Conservation (phyloP, 1,140 invertebrate genomes). For the Leptestheria dahalacensis region DNA sequence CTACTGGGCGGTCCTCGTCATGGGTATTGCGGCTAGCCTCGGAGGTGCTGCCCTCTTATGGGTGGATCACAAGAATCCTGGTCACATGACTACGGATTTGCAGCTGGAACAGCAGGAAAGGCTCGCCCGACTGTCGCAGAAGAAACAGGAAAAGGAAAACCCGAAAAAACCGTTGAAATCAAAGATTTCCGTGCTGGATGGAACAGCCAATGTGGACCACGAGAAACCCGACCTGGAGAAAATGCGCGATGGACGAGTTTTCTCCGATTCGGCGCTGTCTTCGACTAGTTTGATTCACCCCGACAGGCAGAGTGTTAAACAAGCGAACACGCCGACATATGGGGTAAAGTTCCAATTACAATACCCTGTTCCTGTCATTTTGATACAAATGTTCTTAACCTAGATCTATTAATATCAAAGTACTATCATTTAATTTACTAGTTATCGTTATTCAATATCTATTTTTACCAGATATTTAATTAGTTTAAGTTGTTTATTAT, state of each 20-base stretch:
- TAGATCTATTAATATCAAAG: no score
- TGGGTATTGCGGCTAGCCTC: background rate
- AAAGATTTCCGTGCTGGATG: conserved; percentile 8
- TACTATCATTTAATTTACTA: no score
- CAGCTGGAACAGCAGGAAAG: background rate
- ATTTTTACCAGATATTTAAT: no score
- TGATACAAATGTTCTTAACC: no score
- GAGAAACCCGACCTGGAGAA: background rate
- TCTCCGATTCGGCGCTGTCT: no score
- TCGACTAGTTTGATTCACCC: no score
- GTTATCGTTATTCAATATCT: no score
- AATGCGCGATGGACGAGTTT: background rate
- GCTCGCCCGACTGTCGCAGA: background rate
- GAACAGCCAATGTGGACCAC: background rate
- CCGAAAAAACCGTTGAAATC: background rate
- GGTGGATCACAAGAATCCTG: background rate
- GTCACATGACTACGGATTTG: conserved; percentile 5
- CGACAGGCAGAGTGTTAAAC: no score
- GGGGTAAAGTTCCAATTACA: no score
- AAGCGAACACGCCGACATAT: no score
- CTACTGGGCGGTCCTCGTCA: conserved; percentile 9
- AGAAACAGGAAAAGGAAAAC: background rate
- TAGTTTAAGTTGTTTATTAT: no score
- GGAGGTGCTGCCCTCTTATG: conserved; percentile 4
- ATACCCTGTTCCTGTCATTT: no score